phyloP scores from a whole-genome alignment of 1,140 invertebrate genomes.

The Heliconius congener region DNA sequence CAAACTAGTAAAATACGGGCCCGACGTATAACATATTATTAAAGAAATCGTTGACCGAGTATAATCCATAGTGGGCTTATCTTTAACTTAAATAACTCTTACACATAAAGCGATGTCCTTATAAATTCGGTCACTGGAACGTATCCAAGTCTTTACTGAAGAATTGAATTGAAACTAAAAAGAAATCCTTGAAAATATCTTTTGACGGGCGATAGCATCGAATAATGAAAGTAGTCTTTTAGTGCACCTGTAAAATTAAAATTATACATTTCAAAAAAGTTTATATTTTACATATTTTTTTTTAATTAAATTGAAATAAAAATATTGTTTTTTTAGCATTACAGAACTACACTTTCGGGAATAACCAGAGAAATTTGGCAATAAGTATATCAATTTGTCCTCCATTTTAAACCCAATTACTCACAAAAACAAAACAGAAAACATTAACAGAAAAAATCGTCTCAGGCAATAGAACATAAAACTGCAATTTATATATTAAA shows the following conservation, averaged over 20 bases:
- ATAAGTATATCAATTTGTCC: background rate
- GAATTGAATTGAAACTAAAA: background rate
- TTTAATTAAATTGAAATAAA: no score
- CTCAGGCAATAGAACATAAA: no score
- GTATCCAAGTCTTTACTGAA: conserved; percentile 27
- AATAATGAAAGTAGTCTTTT: background rate
- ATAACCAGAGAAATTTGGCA: no score
- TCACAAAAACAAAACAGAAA: no score
- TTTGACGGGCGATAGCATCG: conserved; percentile 8
- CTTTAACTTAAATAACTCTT: conserved; percentile 1
- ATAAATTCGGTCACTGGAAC: conserved; percentile 30
- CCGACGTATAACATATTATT: no score
- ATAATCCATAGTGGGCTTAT: background rate
- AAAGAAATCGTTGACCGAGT: background rate
- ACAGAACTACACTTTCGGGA: background rate
- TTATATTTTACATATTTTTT: no score
- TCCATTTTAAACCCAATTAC: no score
- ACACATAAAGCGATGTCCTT: conserved; percentile 14
- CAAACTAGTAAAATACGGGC: no score
- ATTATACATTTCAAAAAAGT: background rate
- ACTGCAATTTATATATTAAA: no score
- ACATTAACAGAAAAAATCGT: no score
- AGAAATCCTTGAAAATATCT: conserved; percentile 17
- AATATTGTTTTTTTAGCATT: background rate
- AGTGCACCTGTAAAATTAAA: background rate